phyloP scores from a whole-genome alignment of 2,113 vertebrate species.

The Peromyscus californicus region DNA sequence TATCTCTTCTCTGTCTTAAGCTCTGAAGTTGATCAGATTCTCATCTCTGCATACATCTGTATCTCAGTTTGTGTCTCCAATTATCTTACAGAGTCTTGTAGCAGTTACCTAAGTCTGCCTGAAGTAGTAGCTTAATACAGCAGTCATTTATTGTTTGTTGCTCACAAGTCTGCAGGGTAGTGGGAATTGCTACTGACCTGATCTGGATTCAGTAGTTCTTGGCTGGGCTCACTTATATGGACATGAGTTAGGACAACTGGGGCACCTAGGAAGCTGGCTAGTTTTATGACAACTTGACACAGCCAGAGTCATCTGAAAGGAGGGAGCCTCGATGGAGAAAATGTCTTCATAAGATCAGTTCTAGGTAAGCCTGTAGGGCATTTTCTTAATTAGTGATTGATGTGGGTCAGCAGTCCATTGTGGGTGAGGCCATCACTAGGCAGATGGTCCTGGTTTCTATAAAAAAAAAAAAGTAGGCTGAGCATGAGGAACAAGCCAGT shows the following conservation, averaged over 20 bases:
- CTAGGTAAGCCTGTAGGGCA: background rate
- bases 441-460: background rate
- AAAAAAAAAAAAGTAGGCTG: background rate
- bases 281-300: background rate
- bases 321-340: background rate
- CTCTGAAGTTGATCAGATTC: background rate
- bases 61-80: background rate
- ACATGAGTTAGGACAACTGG: background rate
- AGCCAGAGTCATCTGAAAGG: background rate
- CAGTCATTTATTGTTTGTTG: background rate
- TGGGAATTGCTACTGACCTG: background rate
- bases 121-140: background rate
- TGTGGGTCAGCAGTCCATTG: background rate
- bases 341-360: background rate
- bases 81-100: background rate
- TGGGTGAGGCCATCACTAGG: background rate
- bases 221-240: background rate
- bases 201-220: background rate
- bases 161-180: background rate
- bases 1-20: background rate
- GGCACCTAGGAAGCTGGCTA: background rate
- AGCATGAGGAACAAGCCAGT: background rate
- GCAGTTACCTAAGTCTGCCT: background rate
- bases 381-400: background rate
- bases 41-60: background rate